These are phyloP conservation scores for Plutomurus gul DNA, from an alignment of 1,140 invertebrate species.

Conservation along the genomic window DNA sequence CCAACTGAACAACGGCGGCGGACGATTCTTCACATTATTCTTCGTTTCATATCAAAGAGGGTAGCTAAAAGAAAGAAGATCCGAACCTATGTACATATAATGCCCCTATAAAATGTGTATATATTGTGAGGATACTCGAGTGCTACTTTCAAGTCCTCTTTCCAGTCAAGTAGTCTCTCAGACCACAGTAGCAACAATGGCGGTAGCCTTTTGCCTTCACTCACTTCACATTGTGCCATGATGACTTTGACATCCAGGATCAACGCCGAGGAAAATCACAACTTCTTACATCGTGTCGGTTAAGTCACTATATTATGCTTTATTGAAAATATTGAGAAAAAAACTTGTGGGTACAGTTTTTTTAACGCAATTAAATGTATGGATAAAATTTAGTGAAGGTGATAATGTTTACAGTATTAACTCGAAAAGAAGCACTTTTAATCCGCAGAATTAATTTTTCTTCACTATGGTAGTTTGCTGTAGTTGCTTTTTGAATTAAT, in stretches of 20 bases:
- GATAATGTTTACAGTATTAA: too few relatives aligned
- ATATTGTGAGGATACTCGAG: neutral
- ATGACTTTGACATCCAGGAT: slow-evolving; percentile 8
- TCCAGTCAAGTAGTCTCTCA: slow-evolving; percentile 24
- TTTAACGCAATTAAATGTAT: too few relatives aligned
- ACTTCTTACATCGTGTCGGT: too few relatives aligned
- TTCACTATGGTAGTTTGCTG: too few relatives aligned
- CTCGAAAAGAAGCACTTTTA: too few relatives aligned
- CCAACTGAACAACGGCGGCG: neutral
- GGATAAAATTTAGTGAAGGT: too few relatives aligned
- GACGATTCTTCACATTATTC: neutral
- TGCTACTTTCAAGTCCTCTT: neutral
- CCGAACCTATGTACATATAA: slow-evolving; percentile 16
- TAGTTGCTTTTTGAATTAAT: too few relatives aligned
- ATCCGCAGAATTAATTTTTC: too few relatives aligned
- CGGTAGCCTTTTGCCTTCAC: slow-evolving; percentile 16
- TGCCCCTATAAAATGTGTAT: neutral
- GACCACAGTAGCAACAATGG: slow-evolving; percentile 19
- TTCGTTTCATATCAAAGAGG: neutral
- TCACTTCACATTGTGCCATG: neutral
- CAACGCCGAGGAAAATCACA: too few relatives aligned
- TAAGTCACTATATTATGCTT: too few relatives aligned
- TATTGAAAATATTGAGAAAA: too few relatives aligned
- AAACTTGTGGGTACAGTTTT: too few relatives aligned
- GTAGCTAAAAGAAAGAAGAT: neutral